Conservation (phyloP, 2,113 vertebrate species). For the Arizona elegans region DNA sequence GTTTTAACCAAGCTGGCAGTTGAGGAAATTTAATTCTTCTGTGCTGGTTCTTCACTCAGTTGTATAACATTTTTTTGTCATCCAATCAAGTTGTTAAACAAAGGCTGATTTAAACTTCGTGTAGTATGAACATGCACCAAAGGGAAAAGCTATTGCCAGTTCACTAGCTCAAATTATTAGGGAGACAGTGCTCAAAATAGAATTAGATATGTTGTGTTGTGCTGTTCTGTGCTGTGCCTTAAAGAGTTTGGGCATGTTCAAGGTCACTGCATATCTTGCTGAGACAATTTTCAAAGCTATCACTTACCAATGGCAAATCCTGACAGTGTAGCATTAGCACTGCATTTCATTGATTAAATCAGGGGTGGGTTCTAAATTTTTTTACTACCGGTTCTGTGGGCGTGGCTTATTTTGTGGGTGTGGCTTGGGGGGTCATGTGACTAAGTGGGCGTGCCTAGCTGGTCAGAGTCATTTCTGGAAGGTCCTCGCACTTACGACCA, state of each 20-base stretch:
- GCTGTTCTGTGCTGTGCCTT: constrained; percentile 29
- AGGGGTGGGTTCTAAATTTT: too few species aligned
- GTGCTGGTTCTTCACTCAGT: not conserved
- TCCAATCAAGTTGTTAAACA: not conserved
- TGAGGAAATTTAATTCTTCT: not conserved
- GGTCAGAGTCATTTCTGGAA: too few species aligned
- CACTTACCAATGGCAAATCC: constrained; percentile 55
- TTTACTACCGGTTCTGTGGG: too few species aligned
- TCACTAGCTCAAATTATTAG: constrained; percentile 19
- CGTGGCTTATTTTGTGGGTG: too few species aligned
- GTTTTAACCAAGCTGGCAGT: not conserved
- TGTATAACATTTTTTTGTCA: not conserved
- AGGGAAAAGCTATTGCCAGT: not conserved
- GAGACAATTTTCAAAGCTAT: constrained; percentile 45
- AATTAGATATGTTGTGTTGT: constrained; percentile 38
- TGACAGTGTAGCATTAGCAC: constrained; percentile 11
- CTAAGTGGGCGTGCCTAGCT: too few species aligned
- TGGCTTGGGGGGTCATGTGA: too few species aligned
- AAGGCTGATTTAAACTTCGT: not conserved
- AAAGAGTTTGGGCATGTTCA: constrained; percentile 38
- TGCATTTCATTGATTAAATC: constrained; percentile 25
- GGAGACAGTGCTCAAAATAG: constrained; percentile 25
- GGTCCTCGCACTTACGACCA: too few species aligned
- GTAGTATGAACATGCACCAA: not conserved
- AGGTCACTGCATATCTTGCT: constrained; percentile 26